A percentile compares a stretch with the other conserved stretches of the same genome.
phyloP scores from a whole-genome alignment of 2,797 vertebrate genomes.

The Rhabdomys pumilio region DNA sequence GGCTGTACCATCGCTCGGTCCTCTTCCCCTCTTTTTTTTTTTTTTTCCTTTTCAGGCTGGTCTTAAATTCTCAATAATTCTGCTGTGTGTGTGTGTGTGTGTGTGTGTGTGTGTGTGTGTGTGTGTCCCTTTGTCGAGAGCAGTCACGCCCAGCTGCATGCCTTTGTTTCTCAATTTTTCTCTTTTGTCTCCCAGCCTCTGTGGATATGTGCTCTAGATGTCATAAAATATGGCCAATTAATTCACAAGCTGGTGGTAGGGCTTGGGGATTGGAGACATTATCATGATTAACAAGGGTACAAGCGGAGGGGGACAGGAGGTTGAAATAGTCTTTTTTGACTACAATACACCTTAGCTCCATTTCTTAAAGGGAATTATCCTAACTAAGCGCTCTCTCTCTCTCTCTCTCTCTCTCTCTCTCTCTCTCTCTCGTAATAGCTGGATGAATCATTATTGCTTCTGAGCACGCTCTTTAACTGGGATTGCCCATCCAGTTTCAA shows the following conservation, averaged over 20 bases:
- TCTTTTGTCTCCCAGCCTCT: background rate
- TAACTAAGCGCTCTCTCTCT: background rate
- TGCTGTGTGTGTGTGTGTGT: background rate
- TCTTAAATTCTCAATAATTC: background rate
- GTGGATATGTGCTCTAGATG: background rate
- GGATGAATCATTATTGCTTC: background rate
- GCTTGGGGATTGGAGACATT: background rate
- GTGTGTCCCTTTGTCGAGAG: background rate
- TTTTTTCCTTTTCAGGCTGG: background rate
- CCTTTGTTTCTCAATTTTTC: constrained; percentile 1
- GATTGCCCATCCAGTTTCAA: background rate
- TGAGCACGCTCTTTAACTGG: background rate
- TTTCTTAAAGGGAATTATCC: background rate
- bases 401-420: too few relatives aligned
- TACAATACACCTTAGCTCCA: background rate
- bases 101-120: background rate
- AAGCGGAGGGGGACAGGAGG: background rate
- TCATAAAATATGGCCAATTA: constrained; percentile 5
- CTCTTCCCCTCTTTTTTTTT: too few relatives aligned
- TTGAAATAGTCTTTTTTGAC: background rate
- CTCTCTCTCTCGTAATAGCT: background rate
- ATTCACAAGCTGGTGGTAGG: background rate
- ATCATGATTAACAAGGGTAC: background rate
- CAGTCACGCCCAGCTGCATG: background rate
- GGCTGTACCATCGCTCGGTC: background rate